Percentiles rank a stretch among this genome's conserved stretches.
Conservation (phyloP, 2,888 invertebrate genomes). For the Thysanoteuthis rhombus region DNA sequence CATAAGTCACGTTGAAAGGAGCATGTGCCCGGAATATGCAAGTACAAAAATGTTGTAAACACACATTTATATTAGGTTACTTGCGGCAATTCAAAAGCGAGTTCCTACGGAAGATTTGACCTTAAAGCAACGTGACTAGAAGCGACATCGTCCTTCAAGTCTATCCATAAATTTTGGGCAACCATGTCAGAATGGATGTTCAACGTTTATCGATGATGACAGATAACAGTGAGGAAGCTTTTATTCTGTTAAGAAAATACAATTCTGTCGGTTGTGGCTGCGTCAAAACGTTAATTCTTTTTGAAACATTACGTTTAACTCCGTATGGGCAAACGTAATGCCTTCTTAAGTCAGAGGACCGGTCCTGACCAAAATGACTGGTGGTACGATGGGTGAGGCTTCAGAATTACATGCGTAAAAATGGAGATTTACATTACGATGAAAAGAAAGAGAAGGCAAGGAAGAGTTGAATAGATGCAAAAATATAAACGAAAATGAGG, state of each 20-base stretch:
- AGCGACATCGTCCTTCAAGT: neutral
- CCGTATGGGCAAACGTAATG: neutral
- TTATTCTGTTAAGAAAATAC: neutral
- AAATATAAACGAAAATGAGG: no score
- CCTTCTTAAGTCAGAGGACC: neutral
- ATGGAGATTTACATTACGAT: neutral
- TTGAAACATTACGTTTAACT: neutral
- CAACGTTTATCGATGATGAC: neutral
- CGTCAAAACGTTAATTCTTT: neutral
- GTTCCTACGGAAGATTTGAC: neutral
- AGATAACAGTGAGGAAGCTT: neutral
- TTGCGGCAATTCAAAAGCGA: neutral
- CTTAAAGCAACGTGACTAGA: neutral
- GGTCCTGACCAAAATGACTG: neutral
- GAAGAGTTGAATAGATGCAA: no score
- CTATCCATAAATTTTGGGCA: neutral
- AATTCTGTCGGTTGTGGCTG: neutral
- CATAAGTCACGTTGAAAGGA: neutral
- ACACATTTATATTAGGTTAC: neutral
- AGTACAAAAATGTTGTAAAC: neutral
- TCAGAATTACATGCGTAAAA: neutral
- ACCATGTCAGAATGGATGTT: neutral
- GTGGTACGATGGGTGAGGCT: neutral
- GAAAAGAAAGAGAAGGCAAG: no score
- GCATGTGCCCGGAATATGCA: neutral